phyloP scores from a whole-genome alignment of 2,888 invertebrate genomes.

The Dexiosoma caninum region DNA sequence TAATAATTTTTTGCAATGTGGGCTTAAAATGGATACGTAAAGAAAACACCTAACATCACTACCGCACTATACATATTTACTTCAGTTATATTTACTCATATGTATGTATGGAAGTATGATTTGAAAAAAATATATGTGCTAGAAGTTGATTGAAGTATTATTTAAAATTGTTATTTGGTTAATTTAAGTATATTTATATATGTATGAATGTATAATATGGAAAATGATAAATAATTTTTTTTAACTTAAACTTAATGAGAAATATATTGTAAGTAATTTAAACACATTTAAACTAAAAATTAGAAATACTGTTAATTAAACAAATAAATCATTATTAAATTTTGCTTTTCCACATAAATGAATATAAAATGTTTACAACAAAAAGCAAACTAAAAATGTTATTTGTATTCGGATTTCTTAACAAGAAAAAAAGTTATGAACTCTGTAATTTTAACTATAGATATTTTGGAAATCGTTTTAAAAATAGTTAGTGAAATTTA shows the following conservation, averaged over 20 bases:
- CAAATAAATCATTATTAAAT: slow-evolving; percentile 54
- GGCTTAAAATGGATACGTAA: too few species aligned
- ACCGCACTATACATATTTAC: too few species aligned
- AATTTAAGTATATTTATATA: too few species aligned
- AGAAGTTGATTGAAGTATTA: too few species aligned
- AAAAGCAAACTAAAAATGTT: slow-evolving; percentile 60
- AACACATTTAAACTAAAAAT: slow-evolving; percentile 18
- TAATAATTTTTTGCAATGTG: too few species aligned
- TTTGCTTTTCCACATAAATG: slow-evolving; percentile 56
- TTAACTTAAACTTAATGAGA: slow-evolving; percentile 44
- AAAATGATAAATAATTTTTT: not conserved
- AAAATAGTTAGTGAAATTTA: slow-evolving; percentile 2
- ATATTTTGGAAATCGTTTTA: not conserved
- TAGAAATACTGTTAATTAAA: slow-evolving; percentile 17
- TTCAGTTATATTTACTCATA: too few species aligned
- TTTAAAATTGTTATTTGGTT: too few species aligned
- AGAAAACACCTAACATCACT: too few species aligned
- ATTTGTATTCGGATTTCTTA: slow-evolving; percentile 10
- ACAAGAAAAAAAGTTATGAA: not conserved
- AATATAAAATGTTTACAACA: slow-evolving; percentile 15
- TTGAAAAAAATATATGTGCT: too few species aligned
- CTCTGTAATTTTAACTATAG: not conserved
- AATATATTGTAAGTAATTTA: not conserved
- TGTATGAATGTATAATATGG: too few species aligned
- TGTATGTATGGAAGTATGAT: too few species aligned